phyloP scores from a whole-genome alignment of 2,888 invertebrate genomes.

The Tortricodes alternella region DNA sequence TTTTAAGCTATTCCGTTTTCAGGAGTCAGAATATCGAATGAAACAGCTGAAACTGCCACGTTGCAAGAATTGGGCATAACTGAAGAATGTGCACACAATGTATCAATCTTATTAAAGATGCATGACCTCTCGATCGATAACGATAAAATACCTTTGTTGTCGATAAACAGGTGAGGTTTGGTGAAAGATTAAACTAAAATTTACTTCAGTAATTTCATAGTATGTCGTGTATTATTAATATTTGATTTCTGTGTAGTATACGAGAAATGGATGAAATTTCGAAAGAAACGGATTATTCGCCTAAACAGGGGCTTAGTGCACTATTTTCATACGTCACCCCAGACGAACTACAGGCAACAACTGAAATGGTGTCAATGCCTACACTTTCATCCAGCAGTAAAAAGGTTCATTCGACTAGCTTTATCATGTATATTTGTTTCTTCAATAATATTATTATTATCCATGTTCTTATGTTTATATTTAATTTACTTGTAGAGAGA shows the following conservation, averaged over 20 bases:
- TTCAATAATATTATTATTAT: no score
- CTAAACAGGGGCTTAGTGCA: constrained; percentile 43
- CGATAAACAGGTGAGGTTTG: constrained; percentile 38
- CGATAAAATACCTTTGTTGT: constrained; percentile 32
- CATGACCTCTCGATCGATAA: constrained; percentile 33
- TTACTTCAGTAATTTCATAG: no score
- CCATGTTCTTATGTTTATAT: no score
- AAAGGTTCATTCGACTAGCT: constrained; percentile 33
- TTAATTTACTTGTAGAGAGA: constrained; percentile 32
- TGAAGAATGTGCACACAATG: constrained; percentile 27
- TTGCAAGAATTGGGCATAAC: constrained; percentile 38
- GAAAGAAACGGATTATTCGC: constrained; percentile 32
- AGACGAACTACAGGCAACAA: constrained; percentile 57
- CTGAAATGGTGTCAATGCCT: constrained; percentile 51
- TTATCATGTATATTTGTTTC: neutral
- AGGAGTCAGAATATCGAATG: constrained; percentile 35
- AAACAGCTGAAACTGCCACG: constrained; percentile 25
- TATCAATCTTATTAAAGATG: constrained; percentile 34
- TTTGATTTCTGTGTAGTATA: constrained; percentile 35
- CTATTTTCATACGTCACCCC: constrained; percentile 50
- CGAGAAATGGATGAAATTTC: constrained; percentile 34
- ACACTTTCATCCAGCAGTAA: constrained; percentile 41
- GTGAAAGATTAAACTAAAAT: no score
- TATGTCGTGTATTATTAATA: neutral
- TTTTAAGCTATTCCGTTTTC: no score